Conservation (phyloP, 2,113 vertebrate genomes). For the Diphyllodes magnificus region DNA sequence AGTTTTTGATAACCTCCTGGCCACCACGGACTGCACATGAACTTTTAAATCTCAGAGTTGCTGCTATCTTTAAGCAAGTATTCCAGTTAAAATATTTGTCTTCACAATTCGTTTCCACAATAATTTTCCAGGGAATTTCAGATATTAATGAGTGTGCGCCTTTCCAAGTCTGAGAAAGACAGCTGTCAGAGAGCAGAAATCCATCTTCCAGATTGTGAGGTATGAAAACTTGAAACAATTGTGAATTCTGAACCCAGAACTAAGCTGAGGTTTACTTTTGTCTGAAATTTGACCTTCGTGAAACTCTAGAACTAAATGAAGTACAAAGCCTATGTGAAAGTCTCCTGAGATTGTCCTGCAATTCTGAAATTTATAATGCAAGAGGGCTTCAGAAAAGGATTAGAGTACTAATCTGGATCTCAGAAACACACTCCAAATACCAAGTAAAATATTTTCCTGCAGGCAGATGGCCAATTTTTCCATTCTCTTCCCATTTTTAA, state of each 20-base stretch:
- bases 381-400: background rate
- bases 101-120: background rate
- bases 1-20: background rate
- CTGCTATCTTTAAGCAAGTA: background rate
- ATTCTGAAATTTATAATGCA: background rate
- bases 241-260: background rate
- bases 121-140: background rate
- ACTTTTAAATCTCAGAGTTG: background rate
- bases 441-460: background rate
- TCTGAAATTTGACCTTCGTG: background rate
- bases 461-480: background rate
- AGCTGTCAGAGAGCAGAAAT: background rate
- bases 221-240: background rate
- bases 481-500: background rate
- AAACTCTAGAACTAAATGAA: background rate
- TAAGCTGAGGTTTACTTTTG: background rate
- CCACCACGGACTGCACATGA: fast-evolving
- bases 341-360: background rate
- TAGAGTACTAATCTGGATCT: background rate
- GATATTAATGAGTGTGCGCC: background rate
- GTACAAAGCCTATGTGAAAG: background rate
- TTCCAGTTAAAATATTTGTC: background rate
- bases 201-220: fast-evolving
- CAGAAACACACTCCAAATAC: background rate
- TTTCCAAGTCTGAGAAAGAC: background rate